Percentiles rank a stretch among this genome's conserved stretches.
Evolutionary conservation across 2,888 invertebrate genomes (phyloP).

Genomic region (Lomographa bimaculata): DNA sequence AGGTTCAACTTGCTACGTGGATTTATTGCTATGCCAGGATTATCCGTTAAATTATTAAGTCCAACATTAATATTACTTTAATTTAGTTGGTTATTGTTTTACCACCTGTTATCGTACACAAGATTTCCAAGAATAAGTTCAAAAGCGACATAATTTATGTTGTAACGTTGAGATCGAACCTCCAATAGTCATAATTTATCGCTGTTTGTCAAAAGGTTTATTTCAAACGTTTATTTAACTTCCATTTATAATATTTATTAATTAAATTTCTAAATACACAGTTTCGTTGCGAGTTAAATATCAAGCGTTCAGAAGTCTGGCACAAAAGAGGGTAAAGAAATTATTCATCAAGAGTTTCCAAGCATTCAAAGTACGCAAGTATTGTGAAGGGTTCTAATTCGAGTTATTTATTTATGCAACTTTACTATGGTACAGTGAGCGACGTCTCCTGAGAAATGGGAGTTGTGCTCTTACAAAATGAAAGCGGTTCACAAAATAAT

Average conservation of each 20-base stretch:
- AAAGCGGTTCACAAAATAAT: constrained; percentile 6
- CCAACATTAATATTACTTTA: too few relatives aligned
- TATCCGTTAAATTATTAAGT: constrained; percentile 4
- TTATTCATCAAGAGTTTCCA: constrained; percentile 49
- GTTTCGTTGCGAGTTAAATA: constrained; percentile 35
- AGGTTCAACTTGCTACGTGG: constrained; percentile 20
- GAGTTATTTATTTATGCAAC: constrained; percentile 70
- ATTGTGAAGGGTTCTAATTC: constrained; percentile 63
- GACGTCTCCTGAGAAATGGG: constrained; percentile 43
- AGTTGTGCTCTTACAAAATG: constrained; percentile 5
- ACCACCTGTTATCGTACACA: too few relatives aligned
- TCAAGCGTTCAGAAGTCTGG: constrained; percentile 33
- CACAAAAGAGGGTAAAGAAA: constrained; percentile 47
- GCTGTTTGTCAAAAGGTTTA: not conserved
- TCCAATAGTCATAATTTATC: not conserved
- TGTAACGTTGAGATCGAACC: not conserved
- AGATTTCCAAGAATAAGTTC: constrained; percentile 1
- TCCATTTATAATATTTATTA: constrained; percentile 32
- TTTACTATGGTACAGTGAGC: constrained; percentile 52
- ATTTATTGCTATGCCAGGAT: constrained; percentile 15
- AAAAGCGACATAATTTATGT: not conserved
- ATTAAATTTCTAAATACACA: constrained; percentile 25
- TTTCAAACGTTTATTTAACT: not conserved
- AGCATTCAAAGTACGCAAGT: constrained; percentile 48
- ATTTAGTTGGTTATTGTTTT: too few relatives aligned